These are phyloP conservation scores for Lepeophtheirus nordmannii DNA, from an alignment of 2,888 invertebrate genomes.

Conservation along the genomic window DNA sequence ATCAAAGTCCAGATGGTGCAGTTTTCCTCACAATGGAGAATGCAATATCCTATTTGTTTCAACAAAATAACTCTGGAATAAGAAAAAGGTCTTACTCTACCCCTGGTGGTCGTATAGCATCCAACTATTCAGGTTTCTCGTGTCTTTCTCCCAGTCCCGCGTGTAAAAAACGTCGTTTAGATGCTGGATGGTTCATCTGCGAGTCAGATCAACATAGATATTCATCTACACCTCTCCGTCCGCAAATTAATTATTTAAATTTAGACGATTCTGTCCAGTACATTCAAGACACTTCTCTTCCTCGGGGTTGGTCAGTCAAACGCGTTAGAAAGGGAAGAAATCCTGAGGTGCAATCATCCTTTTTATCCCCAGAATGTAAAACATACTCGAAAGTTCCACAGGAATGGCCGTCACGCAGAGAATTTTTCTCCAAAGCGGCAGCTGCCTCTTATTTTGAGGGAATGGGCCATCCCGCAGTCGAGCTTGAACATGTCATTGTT, in stretches of 20 bases:
- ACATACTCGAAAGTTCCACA: background rate
- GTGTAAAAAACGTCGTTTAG: background rate
- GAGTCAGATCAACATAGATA: slow-evolving; percentile 3
- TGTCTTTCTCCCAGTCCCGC: background rate
- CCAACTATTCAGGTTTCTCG: background rate
- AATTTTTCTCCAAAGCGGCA: background rate
- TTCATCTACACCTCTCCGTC: background rate
- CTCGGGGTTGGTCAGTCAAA: slow-evolving; percentile 14
- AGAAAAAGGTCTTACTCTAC: background rate
- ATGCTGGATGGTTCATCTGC: background rate
- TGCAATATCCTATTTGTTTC: slow-evolving; percentile 8
- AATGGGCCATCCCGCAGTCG: slow-evolving; percentile 19
- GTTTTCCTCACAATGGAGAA: background rate
- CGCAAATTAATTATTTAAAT: background rate
- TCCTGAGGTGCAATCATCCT: background rate
- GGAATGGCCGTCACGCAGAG: background rate
- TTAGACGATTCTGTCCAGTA: slow-evolving; percentile 8
- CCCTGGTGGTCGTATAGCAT: background rate
- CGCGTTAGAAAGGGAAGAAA: too few species aligned
- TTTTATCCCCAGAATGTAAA: background rate
- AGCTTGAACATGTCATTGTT: slow-evolving; percentile 13
- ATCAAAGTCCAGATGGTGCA: slow-evolving; percentile 8
- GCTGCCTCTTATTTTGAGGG: slow-evolving; percentile 13
- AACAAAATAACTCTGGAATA: slow-evolving; percentile 10
- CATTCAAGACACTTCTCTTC: slow-evolving; percentile 12